Evolutionary conservation across 2,113 vertebrate species (phyloP).

Genomic region (Poeciliopsis prolifica): DNA sequence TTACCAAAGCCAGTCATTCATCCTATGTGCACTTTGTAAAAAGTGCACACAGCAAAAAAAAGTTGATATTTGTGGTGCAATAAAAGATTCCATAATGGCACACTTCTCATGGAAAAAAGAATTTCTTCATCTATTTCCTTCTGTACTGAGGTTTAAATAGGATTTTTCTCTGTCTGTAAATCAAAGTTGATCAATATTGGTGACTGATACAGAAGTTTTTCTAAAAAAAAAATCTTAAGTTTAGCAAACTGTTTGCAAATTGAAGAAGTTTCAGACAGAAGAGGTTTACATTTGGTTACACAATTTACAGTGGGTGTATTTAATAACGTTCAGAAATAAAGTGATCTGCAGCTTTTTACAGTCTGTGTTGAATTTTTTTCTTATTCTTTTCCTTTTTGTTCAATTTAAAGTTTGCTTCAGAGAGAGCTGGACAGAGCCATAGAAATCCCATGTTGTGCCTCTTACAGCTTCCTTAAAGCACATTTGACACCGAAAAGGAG

Average conservation of each 20-base stretch:
- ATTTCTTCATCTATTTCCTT: conserved; percentile 32
- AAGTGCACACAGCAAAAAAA: no score
- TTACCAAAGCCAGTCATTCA: no score
- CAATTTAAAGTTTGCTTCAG: neutral
- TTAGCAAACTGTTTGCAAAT: neutral
- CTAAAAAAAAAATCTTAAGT: neutral
- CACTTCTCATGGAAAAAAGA: conserved; percentile 5
- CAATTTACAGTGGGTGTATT: neutral
- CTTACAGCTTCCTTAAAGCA: conserved; percentile 7
- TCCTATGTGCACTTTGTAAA: no score
- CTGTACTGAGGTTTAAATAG: conserved; percentile 16
- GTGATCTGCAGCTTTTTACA: neutral
- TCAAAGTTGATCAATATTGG: neutral
- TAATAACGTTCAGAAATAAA: neutral
- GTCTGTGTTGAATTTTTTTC: neutral
- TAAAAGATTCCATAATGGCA: conserved; percentile 12
- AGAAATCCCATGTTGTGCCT: neutral
- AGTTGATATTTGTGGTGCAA: conserved; percentile 23
- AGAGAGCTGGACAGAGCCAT: neutral
- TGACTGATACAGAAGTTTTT: conserved; percentile 2
- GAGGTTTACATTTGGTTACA: neutral
- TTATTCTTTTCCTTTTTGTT: neutral
- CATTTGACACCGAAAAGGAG: conserved; percentile 28
- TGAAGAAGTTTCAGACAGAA: neutral
- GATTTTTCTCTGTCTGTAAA: conserved; percentile 25